Conservation (phyloP, 1,140 invertebrate genomes). For the Drosophila varians region DNA sequence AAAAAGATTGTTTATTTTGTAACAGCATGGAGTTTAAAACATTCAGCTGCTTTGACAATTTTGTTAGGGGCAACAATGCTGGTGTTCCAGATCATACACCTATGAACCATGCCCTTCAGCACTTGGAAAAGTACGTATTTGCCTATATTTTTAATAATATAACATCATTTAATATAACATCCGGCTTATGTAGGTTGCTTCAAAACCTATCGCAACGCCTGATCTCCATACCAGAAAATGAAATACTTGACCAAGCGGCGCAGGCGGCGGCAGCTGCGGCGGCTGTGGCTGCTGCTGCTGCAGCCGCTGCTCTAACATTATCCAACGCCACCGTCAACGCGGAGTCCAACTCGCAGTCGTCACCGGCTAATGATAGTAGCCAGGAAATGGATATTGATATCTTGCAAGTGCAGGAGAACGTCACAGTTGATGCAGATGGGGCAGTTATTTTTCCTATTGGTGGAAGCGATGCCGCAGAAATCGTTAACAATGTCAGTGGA, state of each 20-base stretch:
- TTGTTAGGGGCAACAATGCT: constrained; percentile 90
- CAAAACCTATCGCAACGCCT: constrained; percentile 85
- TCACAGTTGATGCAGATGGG: constrained; percentile 79
- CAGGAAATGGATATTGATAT: constrained; percentile 86
- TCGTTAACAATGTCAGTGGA: constrained; percentile 34
- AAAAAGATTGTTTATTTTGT: constrained; percentile 29
- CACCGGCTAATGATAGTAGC: constrained; percentile 59
- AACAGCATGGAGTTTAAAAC: constrained; percentile 91
- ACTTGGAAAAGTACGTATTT: constrained; percentile 86
- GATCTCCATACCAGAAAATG: constrained; percentile 84
- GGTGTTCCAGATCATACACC: constrained; percentile 90
- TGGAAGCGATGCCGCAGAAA: constrained; percentile 31
- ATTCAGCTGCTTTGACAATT: constrained; percentile 94
- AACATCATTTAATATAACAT: no score
- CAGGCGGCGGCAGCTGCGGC: constrained; percentile 67
- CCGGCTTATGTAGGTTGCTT: constrained; percentile 84
- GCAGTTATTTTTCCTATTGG: constrained; percentile 68
- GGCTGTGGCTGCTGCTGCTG: constrained; percentile 71
- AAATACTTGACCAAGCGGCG: constrained; percentile 83
- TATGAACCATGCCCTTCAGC: constrained; percentile 87
- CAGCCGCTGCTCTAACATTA: constrained; percentile 62
- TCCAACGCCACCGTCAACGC: constrained; percentile 67
- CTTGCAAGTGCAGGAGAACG: constrained; percentile 84
- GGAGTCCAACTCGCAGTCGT: constrained; percentile 55
- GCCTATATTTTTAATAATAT: not conserved